Conservation (phyloP, 2,113 vertebrate species). For the Ammodytes dubius region DNA sequence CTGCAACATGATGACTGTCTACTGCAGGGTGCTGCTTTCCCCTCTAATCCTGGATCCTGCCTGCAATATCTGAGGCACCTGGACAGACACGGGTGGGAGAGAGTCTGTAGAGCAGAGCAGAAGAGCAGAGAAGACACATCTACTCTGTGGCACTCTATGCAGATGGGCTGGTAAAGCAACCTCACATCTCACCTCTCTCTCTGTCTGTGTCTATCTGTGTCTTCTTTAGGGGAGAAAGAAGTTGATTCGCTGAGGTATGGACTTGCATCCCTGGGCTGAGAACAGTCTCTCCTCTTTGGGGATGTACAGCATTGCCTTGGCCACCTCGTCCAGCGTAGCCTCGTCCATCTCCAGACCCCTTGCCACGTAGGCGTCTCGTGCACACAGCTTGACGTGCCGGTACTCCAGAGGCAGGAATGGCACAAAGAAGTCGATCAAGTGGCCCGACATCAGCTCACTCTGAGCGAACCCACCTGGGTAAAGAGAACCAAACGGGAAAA, state of each 20-base stretch:
- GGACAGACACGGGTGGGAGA: constrained; percentile 46
- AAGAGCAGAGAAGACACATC: constrained; percentile 31
- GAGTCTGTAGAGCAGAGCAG: constrained; percentile 31
- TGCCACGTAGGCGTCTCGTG: constrained; percentile 87
- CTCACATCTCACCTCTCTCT: constrained; percentile 35
- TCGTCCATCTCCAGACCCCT: constrained; percentile 87
- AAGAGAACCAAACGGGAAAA: background rate
- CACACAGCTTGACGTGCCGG: constrained; percentile 91
- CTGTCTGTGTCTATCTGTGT: background rate
- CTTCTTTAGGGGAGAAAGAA: constrained; percentile 88
- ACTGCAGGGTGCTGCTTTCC: constrained; percentile 31
- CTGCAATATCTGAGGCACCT: constrained; percentile 51
- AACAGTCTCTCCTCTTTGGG: constrained; percentile 93
- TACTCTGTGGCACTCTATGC: constrained; percentile 54
- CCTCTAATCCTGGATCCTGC: constrained; percentile 32
- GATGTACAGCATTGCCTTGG: constrained; percentile 91
- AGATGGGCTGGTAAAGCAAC: constrained; percentile 51
- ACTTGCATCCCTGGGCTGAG: constrained; percentile 96
- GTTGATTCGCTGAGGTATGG: constrained; percentile 93
- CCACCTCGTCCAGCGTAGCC: constrained; percentile 87
- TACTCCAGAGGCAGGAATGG: constrained; percentile 96
- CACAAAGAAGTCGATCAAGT: constrained; percentile 91
- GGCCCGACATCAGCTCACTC: constrained; percentile 88
- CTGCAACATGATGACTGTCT: constrained; percentile 14
- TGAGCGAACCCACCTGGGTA: constrained; percentile 84